phyloP scores from a whole-genome alignment of 2,888 invertebrate species.

The Mythimna vitellina region DNA sequence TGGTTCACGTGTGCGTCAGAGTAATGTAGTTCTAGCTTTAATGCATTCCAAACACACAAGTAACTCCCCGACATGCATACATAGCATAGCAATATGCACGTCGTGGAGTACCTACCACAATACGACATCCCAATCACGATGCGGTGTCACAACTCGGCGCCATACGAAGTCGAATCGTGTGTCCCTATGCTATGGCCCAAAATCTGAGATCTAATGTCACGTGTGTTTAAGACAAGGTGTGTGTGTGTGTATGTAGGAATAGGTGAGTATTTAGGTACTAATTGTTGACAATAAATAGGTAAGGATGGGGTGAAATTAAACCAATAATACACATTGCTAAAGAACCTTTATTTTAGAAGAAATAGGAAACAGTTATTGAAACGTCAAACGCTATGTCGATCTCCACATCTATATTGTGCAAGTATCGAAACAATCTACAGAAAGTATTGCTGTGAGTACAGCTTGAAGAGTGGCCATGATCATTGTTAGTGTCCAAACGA shows the following conservation, averaged over 20 bases:
- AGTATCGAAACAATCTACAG: conserved; percentile 46
- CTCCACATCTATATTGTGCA: conserved; percentile 35
- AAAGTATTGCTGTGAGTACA: conserved; percentile 37
- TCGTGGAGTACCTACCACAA: no score
- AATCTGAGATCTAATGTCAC: no score
- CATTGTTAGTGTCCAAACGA: not conserved
- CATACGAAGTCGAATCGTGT: no score
- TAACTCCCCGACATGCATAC: no score
- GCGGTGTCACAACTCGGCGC: no score
- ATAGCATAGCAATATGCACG: no score
- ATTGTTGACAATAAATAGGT: not conserved
- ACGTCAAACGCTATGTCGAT: conserved; percentile 37
- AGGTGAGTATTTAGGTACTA: not conserved
- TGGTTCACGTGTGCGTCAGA: no score
- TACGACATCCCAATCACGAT: no score
- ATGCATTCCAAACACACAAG: no score
- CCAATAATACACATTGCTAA: conserved; percentile 19
- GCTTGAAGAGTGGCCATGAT: conserved; percentile 18
- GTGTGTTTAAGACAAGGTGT: not conserved
- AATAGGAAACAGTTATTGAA: conserved; percentile 5
- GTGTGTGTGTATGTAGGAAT: not conserved
- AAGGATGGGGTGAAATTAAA: conserved; percentile 10
- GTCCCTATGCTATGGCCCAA: no score
- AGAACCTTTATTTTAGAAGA: conserved; percentile 23
- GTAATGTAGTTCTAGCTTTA: no score